Percentiles rank a stretch among this genome's conserved stretches.
These are phyloP conservation scores for Anguilla pacifica DNA, from an alignment of 2,797 vertebrate genomes.

Conservation along the genomic window DNA sequence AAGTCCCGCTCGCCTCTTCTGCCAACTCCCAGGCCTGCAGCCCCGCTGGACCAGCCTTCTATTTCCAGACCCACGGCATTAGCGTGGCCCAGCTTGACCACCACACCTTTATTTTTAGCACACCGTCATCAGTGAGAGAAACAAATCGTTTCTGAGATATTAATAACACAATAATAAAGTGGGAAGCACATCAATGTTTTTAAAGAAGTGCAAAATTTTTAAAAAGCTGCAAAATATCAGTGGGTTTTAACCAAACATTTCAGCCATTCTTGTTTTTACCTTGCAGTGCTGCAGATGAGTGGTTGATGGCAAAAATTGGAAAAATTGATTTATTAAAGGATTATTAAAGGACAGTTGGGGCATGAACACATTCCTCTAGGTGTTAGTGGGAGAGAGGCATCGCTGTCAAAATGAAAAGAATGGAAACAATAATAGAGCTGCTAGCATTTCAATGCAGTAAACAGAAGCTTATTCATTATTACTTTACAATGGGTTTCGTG, in stretches of 20 bases:
- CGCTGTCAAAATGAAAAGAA: background rate
- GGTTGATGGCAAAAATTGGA: background rate
- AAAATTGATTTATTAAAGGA: background rate
- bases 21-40: constrained; percentile 27
- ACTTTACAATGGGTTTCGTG: background rate
- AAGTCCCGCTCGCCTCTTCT: background rate
- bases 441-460: background rate
- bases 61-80: constrained; percentile 53
- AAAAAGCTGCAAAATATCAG: background rate
- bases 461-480: background rate
- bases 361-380: background rate
- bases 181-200: background rate
- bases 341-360: background rate
- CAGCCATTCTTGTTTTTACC: background rate
- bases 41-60: constrained; percentile 42
- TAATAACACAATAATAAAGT: background rate
- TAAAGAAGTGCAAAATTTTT: background rate
- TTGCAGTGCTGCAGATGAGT: background rate
- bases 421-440: background rate
- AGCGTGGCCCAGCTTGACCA: constrained; percentile 50
- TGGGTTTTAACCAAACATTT: background rate
- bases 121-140: background rate
- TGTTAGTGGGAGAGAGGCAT: background rate
- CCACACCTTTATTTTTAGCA: constrained; percentile 47
- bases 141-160: background rate